These are phyloP conservation scores for Proales similis DNA, from an alignment of 1,140 invertebrate species.

Conservation along the genomic window DNA sequence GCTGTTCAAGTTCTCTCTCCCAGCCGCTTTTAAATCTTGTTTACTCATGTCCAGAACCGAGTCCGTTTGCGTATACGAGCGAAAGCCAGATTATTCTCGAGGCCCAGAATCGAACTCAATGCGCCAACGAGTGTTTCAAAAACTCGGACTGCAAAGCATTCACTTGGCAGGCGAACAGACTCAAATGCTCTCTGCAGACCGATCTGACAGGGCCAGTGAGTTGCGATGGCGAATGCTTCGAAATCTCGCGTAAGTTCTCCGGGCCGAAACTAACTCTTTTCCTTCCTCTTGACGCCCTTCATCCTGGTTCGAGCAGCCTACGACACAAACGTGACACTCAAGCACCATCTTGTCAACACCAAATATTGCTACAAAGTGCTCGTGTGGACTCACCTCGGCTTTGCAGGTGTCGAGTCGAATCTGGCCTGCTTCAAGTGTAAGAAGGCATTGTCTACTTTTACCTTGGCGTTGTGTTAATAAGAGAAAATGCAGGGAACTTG, in stretches of 20 bases:
- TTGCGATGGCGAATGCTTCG: conserved; percentile 10
- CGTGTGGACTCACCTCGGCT: conserved; percentile 21
- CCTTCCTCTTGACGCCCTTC: neutral
- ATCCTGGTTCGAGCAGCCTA: conserved; percentile 7
- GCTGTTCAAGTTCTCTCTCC: neutral
- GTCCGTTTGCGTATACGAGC: conserved; percentile 17
- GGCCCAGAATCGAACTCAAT: no score
- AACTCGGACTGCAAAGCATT: no score
- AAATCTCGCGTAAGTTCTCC: conserved; percentile 6
- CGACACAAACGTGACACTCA: neutral
- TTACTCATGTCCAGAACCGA: conserved; percentile 16
- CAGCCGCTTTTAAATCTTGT: neutral
- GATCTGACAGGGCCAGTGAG: neutral
- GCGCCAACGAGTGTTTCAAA: no score
- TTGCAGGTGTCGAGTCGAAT: conserved; percentile 22
- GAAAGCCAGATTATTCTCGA: conserved; percentile 6
- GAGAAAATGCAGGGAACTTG: conserved; percentile 5
- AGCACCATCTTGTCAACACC: conserved; percentile 34
- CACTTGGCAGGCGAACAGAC: conserved; percentile 2
- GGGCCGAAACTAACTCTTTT: neutral
- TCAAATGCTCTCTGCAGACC: conserved; percentile 19
- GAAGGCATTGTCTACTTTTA: neutral
- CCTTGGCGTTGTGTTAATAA: neutral
- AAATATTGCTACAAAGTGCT: conserved; percentile 36
- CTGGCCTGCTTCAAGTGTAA: conserved; percentile 32